Evolutionary conservation across 2,888 invertebrate species (phyloP).

Genomic region (Calliphora vomitoria): DNA sequence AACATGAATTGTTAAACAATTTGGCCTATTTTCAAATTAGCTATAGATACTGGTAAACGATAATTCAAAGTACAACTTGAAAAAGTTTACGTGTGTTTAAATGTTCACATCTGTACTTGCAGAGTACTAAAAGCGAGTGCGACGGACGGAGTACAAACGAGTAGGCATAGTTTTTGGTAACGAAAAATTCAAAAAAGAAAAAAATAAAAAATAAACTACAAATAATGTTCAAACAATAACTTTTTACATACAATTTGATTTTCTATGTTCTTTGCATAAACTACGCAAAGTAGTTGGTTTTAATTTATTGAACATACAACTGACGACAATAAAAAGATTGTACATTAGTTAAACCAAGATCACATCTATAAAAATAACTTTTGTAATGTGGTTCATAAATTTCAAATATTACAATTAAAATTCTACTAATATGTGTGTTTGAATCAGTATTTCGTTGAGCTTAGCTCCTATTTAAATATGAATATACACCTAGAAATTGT

Average conservation of each 20-base stretch:
- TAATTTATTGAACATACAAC: conserved; percentile 33
- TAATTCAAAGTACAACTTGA: conserved; percentile 31
- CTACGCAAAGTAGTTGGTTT: conserved; percentile 49
- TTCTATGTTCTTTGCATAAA: conserved; percentile 45
- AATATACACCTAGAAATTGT: no score
- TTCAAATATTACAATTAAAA: no score
- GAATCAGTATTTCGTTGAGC: no score
- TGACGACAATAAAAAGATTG: conserved; percentile 27
- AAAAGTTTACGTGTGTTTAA: conserved; percentile 2
- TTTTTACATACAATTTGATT: conserved; percentile 47
- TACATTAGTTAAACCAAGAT: no score
- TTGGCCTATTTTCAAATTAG: conserved; percentile 57
- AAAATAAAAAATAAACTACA: conserved; percentile 28
- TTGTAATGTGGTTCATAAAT: no score
- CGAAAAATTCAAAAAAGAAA: not conserved
- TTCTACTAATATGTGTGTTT: no score
- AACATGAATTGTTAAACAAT: not conserved
- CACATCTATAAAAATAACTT: no score
- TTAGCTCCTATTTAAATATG: no score
- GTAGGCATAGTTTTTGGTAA: conserved; percentile 59
- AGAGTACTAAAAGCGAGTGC: not conserved
- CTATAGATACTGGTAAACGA: conserved; percentile 2
- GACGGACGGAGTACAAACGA: conserved; percentile 31
- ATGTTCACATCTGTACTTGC: conserved; percentile 11
- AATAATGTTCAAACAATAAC: conserved; percentile 47